A percentile compares a stretch with the other conserved stretches of the same genome.
These are phyloP conservation scores for Drosophila tristis DNA, from an alignment of 1,140 invertebrate genomes.

Conservation along the genomic window DNA sequence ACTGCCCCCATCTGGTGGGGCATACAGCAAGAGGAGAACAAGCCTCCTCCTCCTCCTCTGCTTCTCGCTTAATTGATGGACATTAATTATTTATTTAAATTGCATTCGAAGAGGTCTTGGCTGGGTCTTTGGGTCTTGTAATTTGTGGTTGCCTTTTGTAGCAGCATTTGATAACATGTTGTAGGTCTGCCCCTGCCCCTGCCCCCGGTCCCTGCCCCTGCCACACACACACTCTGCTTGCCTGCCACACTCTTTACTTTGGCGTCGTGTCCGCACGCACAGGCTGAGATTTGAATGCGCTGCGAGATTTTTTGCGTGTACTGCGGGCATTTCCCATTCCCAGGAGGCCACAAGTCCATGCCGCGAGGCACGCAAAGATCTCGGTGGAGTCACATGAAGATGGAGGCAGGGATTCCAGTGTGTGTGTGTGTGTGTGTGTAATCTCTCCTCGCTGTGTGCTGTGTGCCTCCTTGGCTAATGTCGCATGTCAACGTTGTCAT, in stretches of 20 bases:
- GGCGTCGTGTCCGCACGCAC: constrained; percentile 58
- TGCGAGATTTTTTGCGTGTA: constrained; percentile 77
- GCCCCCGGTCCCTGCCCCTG: not conserved
- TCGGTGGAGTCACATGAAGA: not conserved
- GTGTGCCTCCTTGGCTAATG: constrained; percentile 59
- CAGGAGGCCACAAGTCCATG: constrained; percentile 12
- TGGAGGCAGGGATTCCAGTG: not conserved
- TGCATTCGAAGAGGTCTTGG: constrained; percentile 26
- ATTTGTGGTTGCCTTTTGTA: constrained; percentile 51
- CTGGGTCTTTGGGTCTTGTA: constrained; percentile 11
- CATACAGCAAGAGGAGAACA: too few species aligned
- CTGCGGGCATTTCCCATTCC: constrained; percentile 63
- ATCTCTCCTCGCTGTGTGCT: constrained; percentile 2
- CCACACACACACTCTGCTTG: not conserved
- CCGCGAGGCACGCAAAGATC: constrained; percentile 49
- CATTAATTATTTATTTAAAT: constrained; percentile 84
- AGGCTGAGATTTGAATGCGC: constrained; percentile 74
- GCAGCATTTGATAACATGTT: constrained; percentile 73
- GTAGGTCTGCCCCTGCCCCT: not conserved
- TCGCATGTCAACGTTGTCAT: constrained; percentile 80
- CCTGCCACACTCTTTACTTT: too few species aligned
- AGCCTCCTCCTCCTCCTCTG: not conserved
- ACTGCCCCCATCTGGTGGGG: constrained; percentile 30
- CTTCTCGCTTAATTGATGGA: constrained; percentile 68
- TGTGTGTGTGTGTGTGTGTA: constrained; percentile 12